Evolutionary conservation across 2,113 vertebrate genomes (phyloP), one percentile per base, ranked within the genome.

Genomic region (Glaucidium brasilianum): DNA sequence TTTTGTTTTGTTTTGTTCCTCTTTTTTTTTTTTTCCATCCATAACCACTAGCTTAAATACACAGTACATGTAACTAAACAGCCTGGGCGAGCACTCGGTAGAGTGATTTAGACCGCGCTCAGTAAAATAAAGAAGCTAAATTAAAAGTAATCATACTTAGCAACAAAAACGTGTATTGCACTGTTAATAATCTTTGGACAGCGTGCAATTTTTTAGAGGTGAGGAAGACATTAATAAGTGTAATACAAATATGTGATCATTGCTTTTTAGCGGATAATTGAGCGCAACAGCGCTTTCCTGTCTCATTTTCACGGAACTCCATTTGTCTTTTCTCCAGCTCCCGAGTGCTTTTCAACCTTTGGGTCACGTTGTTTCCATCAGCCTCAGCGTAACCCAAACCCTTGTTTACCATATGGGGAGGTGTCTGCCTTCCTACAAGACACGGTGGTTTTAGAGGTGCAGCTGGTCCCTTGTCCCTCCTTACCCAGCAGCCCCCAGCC

Each of bases 381-480:
- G 26, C 3, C 39, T 26, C 53, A 12, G 55, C 1, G 15, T 21
- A 78, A 68, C 55, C 30, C 52, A 49, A 60, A 8, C 17, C 19
- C 17, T 53, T 26, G 26, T 71, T 77, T 71, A 17, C 30, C 21
- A 8, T 6, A 10, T 1, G 14, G 27, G 18, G 12, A 50, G 30
- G 58, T 41, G 63, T 41, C 41, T 68, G 41, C 27, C 14, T 62
- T 56, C 12, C 32, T 69, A 3, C 16, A 14, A 62, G 41, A 27
- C 12, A 23, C 3, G 0, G 2, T 34, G 55, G 5, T 4, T 69
- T 69, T 29, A 10, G 27, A 62, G 0, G 8, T 23, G n/a, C 41
- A 49, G 39, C 30, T 56, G 29, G 26, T 62, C 18, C 35, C 25
- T 15, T 10, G 12, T 12, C 77, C 35, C 9, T 62, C 27, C 47